Evolutionary conservation across 2,888 invertebrate species (phyloP), one percentile per base, ranked within the genome.

Genomic region (Bellardia bayeri): DNA sequence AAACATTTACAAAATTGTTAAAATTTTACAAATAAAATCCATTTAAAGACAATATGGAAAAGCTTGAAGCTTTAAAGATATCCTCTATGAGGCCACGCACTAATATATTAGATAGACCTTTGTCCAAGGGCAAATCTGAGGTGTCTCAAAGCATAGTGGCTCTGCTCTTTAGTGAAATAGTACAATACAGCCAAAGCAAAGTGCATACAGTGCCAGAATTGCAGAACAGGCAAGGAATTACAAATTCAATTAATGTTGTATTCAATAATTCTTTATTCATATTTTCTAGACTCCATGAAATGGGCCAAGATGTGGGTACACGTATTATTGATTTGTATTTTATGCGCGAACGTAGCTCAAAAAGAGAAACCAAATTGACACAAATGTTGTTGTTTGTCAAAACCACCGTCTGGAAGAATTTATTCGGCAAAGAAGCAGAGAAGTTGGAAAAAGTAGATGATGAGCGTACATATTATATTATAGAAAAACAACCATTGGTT

Each of bases 401-500:
- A 93, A 97, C 98, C 5, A 98, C 98, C 0, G 94, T 99, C 16
- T 99, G 99, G 99, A 99, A 99, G 96, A 97, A 97, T 76, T 94
- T 99, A 30, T 99, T 99, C 95, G 99, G 99, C 2, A 97, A 98
- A 92, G 99, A 99, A 94, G 99, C 99, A 49, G 99, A 99, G 92
- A 99, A 99, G 92, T 93, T 99, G 89, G 99, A 99, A 92, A 98
- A 99, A 94, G 98, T 99, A 94, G 99, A 99, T 94, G 99, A 99
- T 94, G 99, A 99, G 92, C 96, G 97, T 89, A 99, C 98, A 0
- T 99, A 99, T 94, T 99, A 99, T 91, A 97, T 99, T 61, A 99
- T 99, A 93, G 99, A 99, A 93, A 98, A 98, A 91, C 99, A 99
- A 92, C 98, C 99, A 11, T 92, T 99, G 89, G 99, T 99, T 0